Evolutionary conservation across 2,888 invertebrate species (phyloP).

Genomic region (Odontocolon sp.): DNA sequence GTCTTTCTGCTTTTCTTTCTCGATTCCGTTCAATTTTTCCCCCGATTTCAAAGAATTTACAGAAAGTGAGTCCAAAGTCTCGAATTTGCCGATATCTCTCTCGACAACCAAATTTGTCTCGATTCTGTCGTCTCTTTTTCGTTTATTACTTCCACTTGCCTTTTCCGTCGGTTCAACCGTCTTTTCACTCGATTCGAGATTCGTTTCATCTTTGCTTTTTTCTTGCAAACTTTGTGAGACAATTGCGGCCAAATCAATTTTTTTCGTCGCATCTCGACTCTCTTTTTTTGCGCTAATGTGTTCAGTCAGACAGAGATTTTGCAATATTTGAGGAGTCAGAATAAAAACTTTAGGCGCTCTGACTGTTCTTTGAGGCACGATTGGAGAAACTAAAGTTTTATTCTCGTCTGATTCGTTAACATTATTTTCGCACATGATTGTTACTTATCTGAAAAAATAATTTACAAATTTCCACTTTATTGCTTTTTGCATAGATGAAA

Average conservation of each 20-base stretch:
- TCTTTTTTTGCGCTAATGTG: conserved; percentile 11
- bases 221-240: neutral
- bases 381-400: neutral
- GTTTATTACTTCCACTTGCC: neutral
- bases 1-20: neutral
- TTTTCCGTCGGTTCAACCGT: neutral
- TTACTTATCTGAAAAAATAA: conserved; percentile 18
- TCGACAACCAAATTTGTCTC: no score
- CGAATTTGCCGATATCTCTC: neutral
- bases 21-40: conserved; percentile 3
- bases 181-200: neutral
- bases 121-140: conserved; percentile 1
- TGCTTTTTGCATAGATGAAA: neutral
- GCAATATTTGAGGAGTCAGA: conserved; percentile 56
- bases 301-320: conserved; percentile 44
- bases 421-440: conserved; percentile 33
- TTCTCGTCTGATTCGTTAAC: conserved; percentile 1
- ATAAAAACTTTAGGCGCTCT: conserved; percentile 49
- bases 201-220: no score
- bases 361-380: neutral
- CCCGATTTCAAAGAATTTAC: neutral
- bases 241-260: neutral
- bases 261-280: neutral
- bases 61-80: neutral
- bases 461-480: neutral